Evolutionary conservation across 1,140 invertebrate species (phyloP).

Genomic region (Branchinecta lynchi): DNA sequence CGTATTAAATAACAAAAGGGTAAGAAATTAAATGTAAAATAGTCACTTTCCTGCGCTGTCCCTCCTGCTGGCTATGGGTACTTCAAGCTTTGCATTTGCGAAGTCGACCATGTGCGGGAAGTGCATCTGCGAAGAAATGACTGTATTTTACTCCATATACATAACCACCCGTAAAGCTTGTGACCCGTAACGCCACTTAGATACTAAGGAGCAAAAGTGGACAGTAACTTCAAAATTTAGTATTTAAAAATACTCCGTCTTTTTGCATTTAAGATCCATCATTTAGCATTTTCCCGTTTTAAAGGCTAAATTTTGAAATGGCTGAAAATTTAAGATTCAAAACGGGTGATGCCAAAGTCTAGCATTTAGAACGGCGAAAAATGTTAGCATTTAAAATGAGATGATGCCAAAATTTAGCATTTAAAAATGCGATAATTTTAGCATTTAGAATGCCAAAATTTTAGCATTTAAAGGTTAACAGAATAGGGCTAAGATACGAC

Average conservation of each 20-base stretch:
- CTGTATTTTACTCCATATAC: background rate
- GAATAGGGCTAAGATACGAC: too few species aligned
- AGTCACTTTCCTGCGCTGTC: background rate
- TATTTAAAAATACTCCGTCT: background rate
- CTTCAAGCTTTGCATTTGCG: background rate
- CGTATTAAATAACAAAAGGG: background rate
- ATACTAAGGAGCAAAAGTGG: background rate
- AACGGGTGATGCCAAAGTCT: too few species aligned
- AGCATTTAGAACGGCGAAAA: too few species aligned
- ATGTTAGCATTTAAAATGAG: too few species aligned
- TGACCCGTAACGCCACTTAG: background rate
- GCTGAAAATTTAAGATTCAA: too few species aligned
- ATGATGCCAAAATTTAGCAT: too few species aligned
- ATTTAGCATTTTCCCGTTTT: too few species aligned
- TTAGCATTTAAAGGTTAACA: too few species aligned
- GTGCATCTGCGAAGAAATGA: background rate
- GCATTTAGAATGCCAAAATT: too few species aligned
- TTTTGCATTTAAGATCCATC: too few species aligned
- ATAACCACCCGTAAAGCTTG: background rate
- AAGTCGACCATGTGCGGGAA: background rate
- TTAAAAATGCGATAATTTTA: too few species aligned
- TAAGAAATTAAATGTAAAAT: background rate
- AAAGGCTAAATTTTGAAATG: too few species aligned
- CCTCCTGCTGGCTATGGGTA: background rate
- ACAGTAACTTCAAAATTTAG: background rate